Percentiles rank a stretch among this genome's conserved stretches.
Conservation (phyloP, 2,113 vertebrate genomes). For the Syngnathoides biaculeatus region DNA sequence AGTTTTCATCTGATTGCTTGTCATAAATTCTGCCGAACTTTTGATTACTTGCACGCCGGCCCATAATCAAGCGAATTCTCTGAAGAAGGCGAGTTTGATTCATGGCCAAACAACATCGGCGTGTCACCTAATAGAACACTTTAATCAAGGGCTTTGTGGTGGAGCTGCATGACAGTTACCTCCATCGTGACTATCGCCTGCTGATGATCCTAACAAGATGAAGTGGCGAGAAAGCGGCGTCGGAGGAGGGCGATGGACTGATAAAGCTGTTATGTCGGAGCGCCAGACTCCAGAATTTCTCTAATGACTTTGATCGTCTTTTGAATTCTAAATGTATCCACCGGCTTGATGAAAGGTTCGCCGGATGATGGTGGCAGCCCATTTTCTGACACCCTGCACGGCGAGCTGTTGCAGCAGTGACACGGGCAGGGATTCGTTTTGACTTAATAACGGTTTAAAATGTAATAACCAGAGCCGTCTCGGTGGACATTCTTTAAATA, state of each 20-base stretch:
- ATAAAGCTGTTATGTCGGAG: constrained; percentile 43
- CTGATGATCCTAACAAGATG: constrained; percentile 54
- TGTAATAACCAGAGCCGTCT: constrained; percentile 27
- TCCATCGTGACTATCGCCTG: constrained; percentile 45
- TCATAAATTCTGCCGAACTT: constrained; percentile 21
- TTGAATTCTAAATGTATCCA: constrained; percentile 58
- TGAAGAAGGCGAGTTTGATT: constrained; percentile 35
- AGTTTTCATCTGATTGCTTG: constrained; percentile 18
- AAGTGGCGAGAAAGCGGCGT: constrained; percentile 50
- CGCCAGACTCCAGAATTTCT: constrained; percentile 52
- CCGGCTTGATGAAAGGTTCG: constrained; percentile 52
- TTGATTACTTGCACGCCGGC: constrained; percentile 20
- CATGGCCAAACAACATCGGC: constrained; percentile 21
- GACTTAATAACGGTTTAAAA: constrained; percentile 35
- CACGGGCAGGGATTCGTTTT: constrained; percentile 1
- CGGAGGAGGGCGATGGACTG: constrained; percentile 18
- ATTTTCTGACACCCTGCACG: constrained; percentile 27
- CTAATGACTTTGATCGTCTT: constrained; percentile 63
- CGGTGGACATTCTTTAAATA: constrained; percentile 48
- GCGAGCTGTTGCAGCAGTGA: constrained; percentile 2
- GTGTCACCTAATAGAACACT: constrained; percentile 48
- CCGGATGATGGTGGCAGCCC: constrained; percentile 36
- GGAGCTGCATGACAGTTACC: constrained; percentile 55
- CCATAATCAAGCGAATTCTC: constrained; percentile 29
- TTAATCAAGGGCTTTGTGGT: constrained; percentile 52